phyloP scores from a whole-genome alignment of 2,797 vertebrate species.

The Mormyrus hasselquistii region DNA sequence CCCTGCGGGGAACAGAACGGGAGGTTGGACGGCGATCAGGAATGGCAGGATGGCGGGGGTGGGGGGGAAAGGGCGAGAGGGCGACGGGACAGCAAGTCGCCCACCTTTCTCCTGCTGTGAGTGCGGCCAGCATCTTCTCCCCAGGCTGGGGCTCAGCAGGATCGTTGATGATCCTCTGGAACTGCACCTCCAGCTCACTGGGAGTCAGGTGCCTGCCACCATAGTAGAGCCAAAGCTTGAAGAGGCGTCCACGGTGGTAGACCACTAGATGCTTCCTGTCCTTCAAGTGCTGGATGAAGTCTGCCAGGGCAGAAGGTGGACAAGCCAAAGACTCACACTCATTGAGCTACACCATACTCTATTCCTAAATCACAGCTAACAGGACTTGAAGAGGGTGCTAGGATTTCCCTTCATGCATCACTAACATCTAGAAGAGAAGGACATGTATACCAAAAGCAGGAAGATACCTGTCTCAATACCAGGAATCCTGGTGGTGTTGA shows the following conservation, averaged over 20 bases:
- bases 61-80: not conserved
- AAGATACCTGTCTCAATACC: slow-evolving; percentile 76
- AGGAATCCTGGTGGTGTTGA: slow-evolving; percentile 88
- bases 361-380: not conserved
- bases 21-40: not conserved
- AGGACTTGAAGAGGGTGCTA: not conserved
- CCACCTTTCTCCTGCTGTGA: slow-evolving; percentile 84
- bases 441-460: not conserved
- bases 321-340: not conserved
- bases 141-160: slow-evolving; percentile 71
- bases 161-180: slow-evolving; percentile 84
- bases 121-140: slow-evolving; percentile 75
- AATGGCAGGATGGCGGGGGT: not conserved
- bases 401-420: not conserved
- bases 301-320: slow-evolving; percentile 36
- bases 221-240: slow-evolving; percentile 81
- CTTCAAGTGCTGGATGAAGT: slow-evolving; percentile 74
- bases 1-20: slow-evolving; percentile 46
- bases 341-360: not conserved
- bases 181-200: slow-evolving; percentile 80
- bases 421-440: not conserved
- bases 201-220: slow-evolving; percentile 78
- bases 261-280: slow-evolving; percentile 84
- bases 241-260: slow-evolving; percentile 84
- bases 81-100: not conserved